These are phyloP conservation scores for Polypedilum pembai DNA, from an alignment of 1,140 invertebrate genomes.

Conservation along the genomic window DNA sequence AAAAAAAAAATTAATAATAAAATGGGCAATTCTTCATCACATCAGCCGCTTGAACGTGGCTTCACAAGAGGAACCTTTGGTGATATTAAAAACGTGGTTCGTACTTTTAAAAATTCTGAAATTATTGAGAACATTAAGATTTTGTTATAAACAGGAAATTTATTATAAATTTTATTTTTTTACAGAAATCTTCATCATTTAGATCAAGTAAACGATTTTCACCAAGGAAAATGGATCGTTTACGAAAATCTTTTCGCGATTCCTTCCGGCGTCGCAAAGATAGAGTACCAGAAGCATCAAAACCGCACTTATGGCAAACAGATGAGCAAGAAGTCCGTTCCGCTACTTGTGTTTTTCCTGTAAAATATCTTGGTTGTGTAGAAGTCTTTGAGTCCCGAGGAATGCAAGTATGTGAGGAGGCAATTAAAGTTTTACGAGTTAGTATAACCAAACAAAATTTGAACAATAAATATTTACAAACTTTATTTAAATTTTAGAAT, in stretches of 20 bases:
- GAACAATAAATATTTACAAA: too few relatives aligned
- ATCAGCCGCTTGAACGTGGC: constrained; percentile 43
- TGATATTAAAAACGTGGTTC: constrained; percentile 44
- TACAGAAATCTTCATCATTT: constrained; percentile 50
- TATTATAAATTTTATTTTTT: constrained; percentile 12
- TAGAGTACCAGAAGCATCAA: constrained; percentile 77
- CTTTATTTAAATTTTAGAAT: constrained; percentile 54
- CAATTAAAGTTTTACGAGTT: constrained; percentile 86
- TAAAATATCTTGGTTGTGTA: constrained; percentile 98
- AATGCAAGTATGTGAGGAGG: constrained; percentile 99
- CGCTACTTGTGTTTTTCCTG: constrained; percentile 93
- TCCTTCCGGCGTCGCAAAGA: constrained; percentile 82
- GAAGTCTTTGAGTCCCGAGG: constrained; percentile 98
- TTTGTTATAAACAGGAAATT: background rate
- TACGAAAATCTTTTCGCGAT: constrained; percentile 84
- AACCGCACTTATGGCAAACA: constrained; percentile 96
- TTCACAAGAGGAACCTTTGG: constrained; percentile 44
- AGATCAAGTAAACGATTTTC: constrained; percentile 54
- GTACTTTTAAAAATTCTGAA: constrained; percentile 31
- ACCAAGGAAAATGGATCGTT: constrained; percentile 79
- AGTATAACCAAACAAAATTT: constrained; percentile 37
- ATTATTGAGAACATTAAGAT: background rate
- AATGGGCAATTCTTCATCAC: constrained; percentile 45
- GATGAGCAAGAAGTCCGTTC: constrained; percentile 91
- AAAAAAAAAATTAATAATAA: background rate